Conservation (phyloP, 2,113 vertebrate species). For the Rhea americana region DNA sequence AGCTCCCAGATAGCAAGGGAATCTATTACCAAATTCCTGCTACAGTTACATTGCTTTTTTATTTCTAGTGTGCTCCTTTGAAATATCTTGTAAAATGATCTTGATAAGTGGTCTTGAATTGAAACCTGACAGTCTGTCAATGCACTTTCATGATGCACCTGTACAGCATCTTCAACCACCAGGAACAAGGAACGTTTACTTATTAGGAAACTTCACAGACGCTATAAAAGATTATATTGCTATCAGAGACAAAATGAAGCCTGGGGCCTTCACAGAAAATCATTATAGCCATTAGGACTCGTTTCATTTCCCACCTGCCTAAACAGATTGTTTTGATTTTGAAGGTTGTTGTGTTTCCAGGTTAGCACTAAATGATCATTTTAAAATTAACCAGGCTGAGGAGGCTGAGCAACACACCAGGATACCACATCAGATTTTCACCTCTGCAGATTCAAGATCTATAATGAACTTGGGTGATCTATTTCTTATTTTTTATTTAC, state of each 20-base stretch:
- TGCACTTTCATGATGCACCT: slow-evolving; percentile 70
- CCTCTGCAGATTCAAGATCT: neutral
- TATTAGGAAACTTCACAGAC: slow-evolving; percentile 69
- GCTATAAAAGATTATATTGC: slow-evolving; percentile 69
- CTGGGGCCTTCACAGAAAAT: slow-evolving; percentile 51
- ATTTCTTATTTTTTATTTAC: neutral
- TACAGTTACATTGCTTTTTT: slow-evolving; percentile 11
- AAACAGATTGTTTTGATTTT: slow-evolving; percentile 67
- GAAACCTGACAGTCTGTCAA: slow-evolving; percentile 33
- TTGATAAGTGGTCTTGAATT: slow-evolving; percentile 56
- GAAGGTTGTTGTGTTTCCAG: slow-evolving; percentile 37
- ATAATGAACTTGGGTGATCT: neutral
- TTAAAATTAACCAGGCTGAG: slow-evolving; percentile 18
- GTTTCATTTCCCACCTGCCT: slow-evolving; percentile 63
- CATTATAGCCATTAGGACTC: slow-evolving; percentile 5
- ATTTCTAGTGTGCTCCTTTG: slow-evolving; percentile 46
- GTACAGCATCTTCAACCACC: slow-evolving; percentile 59
- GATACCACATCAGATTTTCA: neutral
- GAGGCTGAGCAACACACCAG: neutral
- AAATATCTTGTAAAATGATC: slow-evolving; percentile 63
- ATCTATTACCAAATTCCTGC: slow-evolving; percentile 17
- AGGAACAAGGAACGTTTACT: slow-evolving; percentile 58
- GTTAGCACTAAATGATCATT: slow-evolving; percentile 60
- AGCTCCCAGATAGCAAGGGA: slow-evolving; percentile 20
- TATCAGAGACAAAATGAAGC: slow-evolving; percentile 58